Evolutionary conservation across 2,888 invertebrate species (phyloP).

Genomic region (Epinotia bilunana): DNA sequence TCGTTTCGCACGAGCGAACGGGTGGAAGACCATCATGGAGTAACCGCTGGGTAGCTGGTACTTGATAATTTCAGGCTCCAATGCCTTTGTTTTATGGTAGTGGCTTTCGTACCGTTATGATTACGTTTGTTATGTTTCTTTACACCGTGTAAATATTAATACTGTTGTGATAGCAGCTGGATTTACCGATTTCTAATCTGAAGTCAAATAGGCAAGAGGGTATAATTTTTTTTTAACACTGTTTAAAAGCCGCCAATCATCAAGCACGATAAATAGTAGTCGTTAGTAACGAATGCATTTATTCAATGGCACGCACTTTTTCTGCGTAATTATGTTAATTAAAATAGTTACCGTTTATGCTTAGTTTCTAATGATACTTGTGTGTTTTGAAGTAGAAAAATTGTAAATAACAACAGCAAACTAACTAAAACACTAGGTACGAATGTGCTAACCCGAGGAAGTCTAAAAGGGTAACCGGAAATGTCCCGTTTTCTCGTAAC

Average conservation of each 20-base stretch:
- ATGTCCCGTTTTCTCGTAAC: conserved; percentile 34
- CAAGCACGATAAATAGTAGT: conserved; percentile 21
- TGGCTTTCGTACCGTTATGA: conserved; percentile 67
- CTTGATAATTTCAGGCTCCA: conserved; percentile 71
- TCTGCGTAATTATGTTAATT: conserved; percentile 28
- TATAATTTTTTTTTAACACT: conserved; percentile 8
- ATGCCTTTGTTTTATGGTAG: conserved; percentile 69
- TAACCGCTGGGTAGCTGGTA: conserved; percentile 65
- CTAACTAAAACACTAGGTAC: not conserved
- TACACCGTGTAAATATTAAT: conserved; percentile 23
- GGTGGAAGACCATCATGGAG: conserved; percentile 66
- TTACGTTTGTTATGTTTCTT: conserved; percentile 48
- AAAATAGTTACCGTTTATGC: not conserved
- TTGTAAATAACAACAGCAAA: not conserved
- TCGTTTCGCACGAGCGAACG: conserved; percentile 68
- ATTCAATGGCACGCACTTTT: conserved; percentile 27
- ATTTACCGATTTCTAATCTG: conserved; percentile 28
- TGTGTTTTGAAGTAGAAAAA: not conserved
- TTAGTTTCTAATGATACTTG: conserved; percentile 28
- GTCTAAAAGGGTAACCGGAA: conserved; percentile 12
- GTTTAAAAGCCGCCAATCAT: conserved; percentile 15
- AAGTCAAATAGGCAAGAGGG: conserved; percentile 8
- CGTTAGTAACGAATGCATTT: conserved; percentile 24
- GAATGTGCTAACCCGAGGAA: conserved; percentile 2
- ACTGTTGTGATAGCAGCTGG: conserved; percentile 9